phyloP scores from a whole-genome alignment of 2,888 invertebrate genomes.

The Xestia xanthographa region DNA sequence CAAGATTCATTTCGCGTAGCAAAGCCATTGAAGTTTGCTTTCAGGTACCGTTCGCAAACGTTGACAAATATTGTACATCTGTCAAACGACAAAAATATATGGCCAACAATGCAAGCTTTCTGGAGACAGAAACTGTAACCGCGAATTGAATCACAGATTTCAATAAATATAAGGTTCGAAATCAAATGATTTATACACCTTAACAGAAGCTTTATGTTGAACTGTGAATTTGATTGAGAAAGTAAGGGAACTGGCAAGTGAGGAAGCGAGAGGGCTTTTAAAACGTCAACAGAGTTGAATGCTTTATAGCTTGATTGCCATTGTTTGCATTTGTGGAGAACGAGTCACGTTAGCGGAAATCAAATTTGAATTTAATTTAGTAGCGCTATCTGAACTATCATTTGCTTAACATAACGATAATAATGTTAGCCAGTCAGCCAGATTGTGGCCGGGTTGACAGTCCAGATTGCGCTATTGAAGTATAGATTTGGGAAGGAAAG shows the following conservation, averaged over 20 bases:
- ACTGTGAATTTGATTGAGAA: slow-evolving; percentile 33
- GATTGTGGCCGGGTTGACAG: too few species aligned
- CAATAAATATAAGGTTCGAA: slow-evolving; percentile 62
- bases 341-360: slow-evolving; percentile 40
- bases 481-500: too few species aligned
- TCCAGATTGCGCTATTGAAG: too few species aligned
- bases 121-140: slow-evolving; percentile 47
- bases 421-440: too few species aligned
- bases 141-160: slow-evolving; percentile 50
- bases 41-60: slow-evolving; percentile 76
- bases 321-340: slow-evolving; percentile 41
- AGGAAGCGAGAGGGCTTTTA: slow-evolving; percentile 28
- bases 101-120: slow-evolving; percentile 62
- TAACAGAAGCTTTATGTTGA: slow-evolving; percentile 48
- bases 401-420: neutral
- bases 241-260: slow-evolving; percentile 18
- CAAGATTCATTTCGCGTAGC: slow-evolving; percentile 80
- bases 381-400: neutral
- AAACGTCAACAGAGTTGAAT: slow-evolving; percentile 32
- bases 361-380: slow-evolving; percentile 30
- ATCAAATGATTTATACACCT: slow-evolving; percentile 48
- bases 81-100: slow-evolving; percentile 79
- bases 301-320: slow-evolving; percentile 27
- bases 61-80: slow-evolving; percentile 85
- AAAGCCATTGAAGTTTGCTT: slow-evolving; percentile 80